A percentile compares a stretch with the other conserved stretches of the same genome.
These are phyloP conservation scores for Prionailurus bengalensis DNA, from an alignment of 2,113 vertebrate genomes.

Conservation along the genomic window DNA sequence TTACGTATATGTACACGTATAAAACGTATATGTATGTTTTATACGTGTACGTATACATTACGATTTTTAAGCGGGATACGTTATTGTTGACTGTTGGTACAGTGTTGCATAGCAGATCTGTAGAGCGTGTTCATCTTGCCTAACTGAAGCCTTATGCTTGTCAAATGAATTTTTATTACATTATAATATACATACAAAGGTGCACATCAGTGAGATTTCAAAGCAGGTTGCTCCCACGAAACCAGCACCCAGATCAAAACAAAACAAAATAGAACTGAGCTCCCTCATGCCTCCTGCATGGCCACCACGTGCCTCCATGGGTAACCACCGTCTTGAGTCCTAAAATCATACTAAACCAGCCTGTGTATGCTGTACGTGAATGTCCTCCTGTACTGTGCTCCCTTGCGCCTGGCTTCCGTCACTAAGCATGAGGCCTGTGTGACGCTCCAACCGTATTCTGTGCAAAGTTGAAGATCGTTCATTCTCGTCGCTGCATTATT, in stretches of 20 bases:
- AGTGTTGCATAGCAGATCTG: neutral
- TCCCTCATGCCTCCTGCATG: neutral
- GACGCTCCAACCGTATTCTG: neutral
- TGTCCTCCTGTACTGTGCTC: neutral
- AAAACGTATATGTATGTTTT: too few species aligned
- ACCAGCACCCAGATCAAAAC: neutral
- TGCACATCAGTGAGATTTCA: neutral
- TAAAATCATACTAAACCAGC: neutral
- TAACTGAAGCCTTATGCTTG: neutral
- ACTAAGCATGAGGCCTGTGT: neutral
- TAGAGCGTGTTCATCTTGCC: neutral
- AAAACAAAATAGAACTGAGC: neutral
- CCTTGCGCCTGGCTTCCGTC: neutral
- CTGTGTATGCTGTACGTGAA: neutral
- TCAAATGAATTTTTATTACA: slow-evolving; percentile 18
- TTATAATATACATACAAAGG: neutral
- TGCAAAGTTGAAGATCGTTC: slow-evolving; percentile 20
- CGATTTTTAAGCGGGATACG: too few species aligned
- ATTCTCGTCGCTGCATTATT: slow-evolving; percentile 48
- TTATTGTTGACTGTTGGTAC: neutral
- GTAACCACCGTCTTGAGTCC: neutral
- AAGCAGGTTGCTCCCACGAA: neutral
- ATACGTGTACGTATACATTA: too few species aligned
- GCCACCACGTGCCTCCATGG: neutral
- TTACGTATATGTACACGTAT: neutral